Percentiles rank a stretch among this genome's conserved stretches.
Conservation (phyloP, 53 echinoderm and acorn worm genomes). For the Apostichopus leukothele region DNA sequence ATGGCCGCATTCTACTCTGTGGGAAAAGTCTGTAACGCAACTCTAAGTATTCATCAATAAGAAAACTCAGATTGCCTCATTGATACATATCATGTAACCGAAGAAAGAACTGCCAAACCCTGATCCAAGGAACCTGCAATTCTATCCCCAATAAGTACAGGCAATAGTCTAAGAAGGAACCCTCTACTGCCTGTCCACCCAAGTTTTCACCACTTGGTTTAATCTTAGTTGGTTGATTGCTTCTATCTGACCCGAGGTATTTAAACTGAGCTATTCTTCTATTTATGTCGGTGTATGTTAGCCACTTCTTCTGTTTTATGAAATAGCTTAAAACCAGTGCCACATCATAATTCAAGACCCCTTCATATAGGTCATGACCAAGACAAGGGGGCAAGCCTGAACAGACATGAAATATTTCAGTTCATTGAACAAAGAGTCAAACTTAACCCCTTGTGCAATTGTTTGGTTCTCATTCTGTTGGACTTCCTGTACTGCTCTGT, state of each 20-base stretch:
- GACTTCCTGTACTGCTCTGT: background rate
- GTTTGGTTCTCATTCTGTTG: background rate
- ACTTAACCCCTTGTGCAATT: constrained; percentile 8
- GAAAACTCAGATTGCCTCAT: constrained; percentile 18
- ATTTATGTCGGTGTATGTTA: constrained; percentile 56
- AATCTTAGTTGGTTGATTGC: constrained; percentile 49
- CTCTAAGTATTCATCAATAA: constrained; percentile 52
- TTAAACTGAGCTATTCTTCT: constrained; percentile 43
- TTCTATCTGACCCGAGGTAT: constrained; percentile 48
- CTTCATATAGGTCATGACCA: constrained; percentile 68
- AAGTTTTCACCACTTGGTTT: constrained; percentile 47
- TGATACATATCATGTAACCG: constrained; percentile 47
- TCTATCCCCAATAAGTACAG: constrained; percentile 54
- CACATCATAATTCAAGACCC: constrained; percentile 52
- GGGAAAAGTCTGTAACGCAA: constrained; percentile 52
- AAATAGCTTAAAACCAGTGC: constrained; percentile 49
- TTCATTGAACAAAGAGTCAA: constrained; percentile 53
- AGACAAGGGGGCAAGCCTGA: constrained; percentile 60
- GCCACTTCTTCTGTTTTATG: constrained; percentile 45
- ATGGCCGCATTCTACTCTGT: constrained; percentile 47
- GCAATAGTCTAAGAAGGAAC: constrained; percentile 52
- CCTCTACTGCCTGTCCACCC: constrained; percentile 70
- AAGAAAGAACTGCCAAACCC: constrained; percentile 49
- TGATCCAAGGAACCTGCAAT: constrained; percentile 47
- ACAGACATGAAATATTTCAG: constrained; percentile 60